Base-by-base conservation (phyloP, 1,140 invertebrate species). In the Ceratina calcarata region DNA sequence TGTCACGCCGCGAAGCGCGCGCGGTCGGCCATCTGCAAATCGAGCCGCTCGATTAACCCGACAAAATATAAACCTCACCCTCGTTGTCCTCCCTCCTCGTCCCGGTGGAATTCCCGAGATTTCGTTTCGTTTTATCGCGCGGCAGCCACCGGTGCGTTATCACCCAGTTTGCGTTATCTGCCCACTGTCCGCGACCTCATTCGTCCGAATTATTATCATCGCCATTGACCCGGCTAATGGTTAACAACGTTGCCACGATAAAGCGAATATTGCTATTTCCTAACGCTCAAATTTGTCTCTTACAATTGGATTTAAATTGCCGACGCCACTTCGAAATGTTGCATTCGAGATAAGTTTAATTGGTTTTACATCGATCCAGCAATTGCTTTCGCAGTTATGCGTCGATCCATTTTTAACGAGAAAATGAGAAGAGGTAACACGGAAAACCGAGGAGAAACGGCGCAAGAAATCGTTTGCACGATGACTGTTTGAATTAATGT, bases 21-120 rank as follows among this genome's bases (percentile, higher is more conserved):
- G 37, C 37, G 37, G 37, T 45, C 20, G 37, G 68, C 37, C 69
- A 75, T 18, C 20, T 55, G 68, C 37, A 77, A 75, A 61, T 72
- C 69, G 69, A 78, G n/a, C 6, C 51, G 69, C 3, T 65, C 69
- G 69, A 78, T 78, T 78, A 78, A 69, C 27, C 68, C 12, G 22
- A 32, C 16, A 64, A 57, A 78, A 78, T 78, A 64, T 16, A 62
- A 2, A 45, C 37, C 37, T 45, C 37, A 45, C 37, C 37, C 37
- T 45, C 57, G 24, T 12, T 16, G 22, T 15, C 3, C 37, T 58
- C 27, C 37, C 37, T 10, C 10, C 37, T 10, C 10, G 37, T 45
- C 37, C 68, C 67, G 15, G 0, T 8, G 75, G 58, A 53, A 71
- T 71, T 62, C 20, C 22, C 58, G 58, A 61, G 67, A 55, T 70